These are phyloP conservation scores for Oreochromis spilurus DNA, from an alignment of 2,113 vertebrate species.

Conservation along the genomic window DNA sequence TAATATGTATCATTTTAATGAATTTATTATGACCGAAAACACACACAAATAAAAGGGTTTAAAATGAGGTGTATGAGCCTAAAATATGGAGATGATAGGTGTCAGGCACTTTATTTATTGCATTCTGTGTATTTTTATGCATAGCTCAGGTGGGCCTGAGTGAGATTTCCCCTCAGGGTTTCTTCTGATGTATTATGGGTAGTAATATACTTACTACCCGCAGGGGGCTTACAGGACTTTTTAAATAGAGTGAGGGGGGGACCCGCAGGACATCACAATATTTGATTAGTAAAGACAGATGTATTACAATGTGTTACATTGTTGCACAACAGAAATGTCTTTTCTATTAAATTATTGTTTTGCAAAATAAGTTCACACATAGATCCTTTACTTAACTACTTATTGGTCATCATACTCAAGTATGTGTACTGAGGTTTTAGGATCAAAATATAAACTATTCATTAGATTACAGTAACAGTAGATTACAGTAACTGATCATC, in stretches of 20 bases:
- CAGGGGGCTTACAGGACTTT: not conserved
- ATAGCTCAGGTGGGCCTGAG: too few species aligned
- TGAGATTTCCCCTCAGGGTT: too few species aligned
- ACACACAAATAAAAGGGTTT: not conserved
- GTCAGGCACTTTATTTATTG: not conserved
- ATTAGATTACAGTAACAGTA: not conserved
- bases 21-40: not conserved
- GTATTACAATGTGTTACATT: not conserved
- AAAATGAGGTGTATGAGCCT: rapidly evolving
- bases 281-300: rapidly evolving
- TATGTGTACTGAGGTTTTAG: not conserved
- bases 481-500: not conserved
- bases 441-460: not conserved
- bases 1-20: not conserved
- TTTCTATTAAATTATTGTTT: not conserved
- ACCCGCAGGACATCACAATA: not conserved
- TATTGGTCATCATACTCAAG: not conserved
- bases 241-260: not conserved
- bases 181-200: too few species aligned
- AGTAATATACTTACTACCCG: not conserved
- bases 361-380: not conserved
- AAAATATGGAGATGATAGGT: rapidly evolving
- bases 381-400: not conserved
- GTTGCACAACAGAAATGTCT: not conserved
- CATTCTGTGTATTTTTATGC: not conserved